These are phyloP conservation scores for Drosophila burlai DNA, from an alignment of 1,140 invertebrate genomes.

Conservation along the genomic window DNA sequence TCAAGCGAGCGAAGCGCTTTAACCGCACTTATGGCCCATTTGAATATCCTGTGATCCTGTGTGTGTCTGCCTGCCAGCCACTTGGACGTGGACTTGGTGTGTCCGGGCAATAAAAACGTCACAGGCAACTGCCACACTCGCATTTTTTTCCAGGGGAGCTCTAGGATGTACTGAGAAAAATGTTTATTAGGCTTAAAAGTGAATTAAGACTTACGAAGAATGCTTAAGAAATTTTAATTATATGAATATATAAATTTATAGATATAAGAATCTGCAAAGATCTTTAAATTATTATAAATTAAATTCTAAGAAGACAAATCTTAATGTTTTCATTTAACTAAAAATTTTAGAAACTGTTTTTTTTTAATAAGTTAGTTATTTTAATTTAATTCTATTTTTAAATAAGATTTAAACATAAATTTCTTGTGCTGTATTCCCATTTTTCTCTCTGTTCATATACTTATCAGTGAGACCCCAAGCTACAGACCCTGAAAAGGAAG, in stretches of 20 bases:
- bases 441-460: constrained; percentile 21
- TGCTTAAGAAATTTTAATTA: no score
- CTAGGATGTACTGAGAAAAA: not conserved
- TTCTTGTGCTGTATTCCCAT: no score
- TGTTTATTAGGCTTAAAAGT: not conserved
- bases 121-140: constrained; percentile 67
- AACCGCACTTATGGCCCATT: constrained; percentile 82
- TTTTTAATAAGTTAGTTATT: no score
- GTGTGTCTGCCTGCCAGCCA: constrained; percentile 21
- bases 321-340: not conserved
- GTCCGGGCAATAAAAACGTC: constrained; percentile 83
- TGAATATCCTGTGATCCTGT: constrained; percentile 78
- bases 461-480: constrained; percentile 35
- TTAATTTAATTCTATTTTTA: not conserved
- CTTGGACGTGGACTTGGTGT: constrained; percentile 30
- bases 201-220: no score
- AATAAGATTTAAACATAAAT: not conserved
- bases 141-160: constrained; percentile 12
- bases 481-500: constrained; percentile 21
- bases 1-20: constrained; percentile 73
- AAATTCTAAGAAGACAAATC: not conserved
- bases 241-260: not conserved
- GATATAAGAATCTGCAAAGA: not conserved
- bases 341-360: not conserved
- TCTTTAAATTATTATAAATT: no score